A percentile compares a stretch with the other conserved stretches of the same genome.
phyloP scores from a whole-genome alignment of 2,113 vertebrate species.

The Urocynchramus pylzowi region DNA sequence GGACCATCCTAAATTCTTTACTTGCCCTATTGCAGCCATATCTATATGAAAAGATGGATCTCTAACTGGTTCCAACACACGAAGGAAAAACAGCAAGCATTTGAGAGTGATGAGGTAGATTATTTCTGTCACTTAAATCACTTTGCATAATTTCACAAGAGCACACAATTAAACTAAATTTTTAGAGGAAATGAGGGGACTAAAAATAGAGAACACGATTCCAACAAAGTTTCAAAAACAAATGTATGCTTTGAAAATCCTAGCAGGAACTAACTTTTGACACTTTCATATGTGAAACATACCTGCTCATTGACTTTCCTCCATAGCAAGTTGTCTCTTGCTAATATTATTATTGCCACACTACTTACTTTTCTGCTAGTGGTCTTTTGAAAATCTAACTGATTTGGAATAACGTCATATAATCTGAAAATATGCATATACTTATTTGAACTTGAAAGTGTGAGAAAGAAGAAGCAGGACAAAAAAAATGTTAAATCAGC shows the following conservation, averaged over 20 bases:
- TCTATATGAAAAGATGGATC: not conserved
- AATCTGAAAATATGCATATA: not conserved
- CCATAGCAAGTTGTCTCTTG: not conserved
- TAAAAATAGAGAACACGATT: conserved; percentile 18
- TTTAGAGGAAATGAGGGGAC: not conserved
- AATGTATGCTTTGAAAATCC: not conserved
- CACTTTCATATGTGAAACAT: not conserved
- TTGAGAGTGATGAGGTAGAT: not conserved
- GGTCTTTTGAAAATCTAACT: not conserved
- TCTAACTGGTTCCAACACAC: not conserved
- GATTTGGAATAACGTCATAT: not conserved
- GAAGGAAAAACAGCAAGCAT: not conserved
- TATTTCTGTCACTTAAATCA: conserved; percentile 1
- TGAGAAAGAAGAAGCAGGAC: not conserved
- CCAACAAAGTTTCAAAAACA: not conserved
- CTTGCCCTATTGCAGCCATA: not conserved
- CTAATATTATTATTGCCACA: not conserved
- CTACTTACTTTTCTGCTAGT: not conserved
- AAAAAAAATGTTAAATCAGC: conserved; percentile 23
- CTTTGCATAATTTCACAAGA: conserved; percentile 13
- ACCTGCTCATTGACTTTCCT: not conserved
- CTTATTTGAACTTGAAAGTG: not conserved
- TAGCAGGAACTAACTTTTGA: not conserved
- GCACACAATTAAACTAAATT: conserved; percentile 11
- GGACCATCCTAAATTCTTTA: not conserved